Conservation (phyloP, 2,797 vertebrate genomes). For the Channallabes apus region DNA sequence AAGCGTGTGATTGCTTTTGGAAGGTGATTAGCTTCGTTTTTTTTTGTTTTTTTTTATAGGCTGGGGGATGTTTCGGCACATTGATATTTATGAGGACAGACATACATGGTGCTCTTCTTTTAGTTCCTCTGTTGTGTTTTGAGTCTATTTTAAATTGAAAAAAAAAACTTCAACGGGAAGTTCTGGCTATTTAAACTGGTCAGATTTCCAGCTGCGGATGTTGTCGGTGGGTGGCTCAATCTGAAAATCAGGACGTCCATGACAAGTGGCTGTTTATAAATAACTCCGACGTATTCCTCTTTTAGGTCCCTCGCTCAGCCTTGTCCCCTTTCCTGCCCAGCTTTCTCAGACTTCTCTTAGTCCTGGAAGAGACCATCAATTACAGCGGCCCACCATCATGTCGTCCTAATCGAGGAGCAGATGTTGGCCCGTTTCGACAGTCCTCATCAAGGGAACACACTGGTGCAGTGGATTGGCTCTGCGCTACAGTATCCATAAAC, state of each 20-base stretch:
- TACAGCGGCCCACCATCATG: slow-evolving; percentile 53
- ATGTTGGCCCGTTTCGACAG: slow-evolving; percentile 49
- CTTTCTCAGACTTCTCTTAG: slow-evolving; percentile 46
- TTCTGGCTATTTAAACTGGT: slow-evolving; percentile 35
- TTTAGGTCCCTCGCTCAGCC: slow-evolving; percentile 74
- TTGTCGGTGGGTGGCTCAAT: slow-evolving; percentile 70
- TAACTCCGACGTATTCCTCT: slow-evolving; percentile 74
- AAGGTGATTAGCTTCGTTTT: slow-evolving; percentile 44
- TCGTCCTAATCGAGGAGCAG: slow-evolving; percentile 55
- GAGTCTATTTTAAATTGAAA: background rate
- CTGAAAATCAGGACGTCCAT: slow-evolving; percentile 69
- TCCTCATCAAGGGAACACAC: slow-evolving; percentile 48
- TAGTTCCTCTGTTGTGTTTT: background rate
- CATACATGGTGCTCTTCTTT: slow-evolving; percentile 16
- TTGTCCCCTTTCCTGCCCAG: slow-evolving; percentile 61
- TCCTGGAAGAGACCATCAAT: slow-evolving; percentile 56
- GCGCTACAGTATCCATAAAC: slow-evolving; percentile 49
- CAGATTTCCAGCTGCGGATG: slow-evolving; percentile 30
- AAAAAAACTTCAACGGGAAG: background rate
- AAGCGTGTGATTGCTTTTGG: slow-evolving; percentile 61
- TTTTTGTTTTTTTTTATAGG: slow-evolving; percentile 24
- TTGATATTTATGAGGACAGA: slow-evolving; percentile 51
- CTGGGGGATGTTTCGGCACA: slow-evolving; percentile 30
- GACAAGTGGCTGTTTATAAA: slow-evolving; percentile 78
- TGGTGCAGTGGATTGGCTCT: slow-evolving; percentile 36